Evolutionary conservation across 2,888 invertebrate genomes (phyloP).

Genomic region (Bhutanitis thaidina): DNA sequence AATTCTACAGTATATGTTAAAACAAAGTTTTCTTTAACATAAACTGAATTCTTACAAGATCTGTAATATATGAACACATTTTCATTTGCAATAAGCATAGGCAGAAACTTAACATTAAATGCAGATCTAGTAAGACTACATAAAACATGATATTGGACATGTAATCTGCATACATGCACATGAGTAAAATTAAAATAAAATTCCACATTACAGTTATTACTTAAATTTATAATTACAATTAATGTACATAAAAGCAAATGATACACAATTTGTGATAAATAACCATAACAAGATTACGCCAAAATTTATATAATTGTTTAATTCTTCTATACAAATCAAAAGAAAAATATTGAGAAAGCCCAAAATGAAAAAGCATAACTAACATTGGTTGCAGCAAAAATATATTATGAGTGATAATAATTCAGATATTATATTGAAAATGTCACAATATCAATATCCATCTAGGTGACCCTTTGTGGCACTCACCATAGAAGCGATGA

Average conservation of each 20-base stretch:
- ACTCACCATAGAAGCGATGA: slow-evolving; percentile 77
- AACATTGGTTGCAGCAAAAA: slow-evolving; percentile 61
- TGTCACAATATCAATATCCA: slow-evolving; percentile 5
- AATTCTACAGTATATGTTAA: no score
- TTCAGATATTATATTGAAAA: background rate
- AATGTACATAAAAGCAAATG: background rate
- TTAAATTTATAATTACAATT: background rate
- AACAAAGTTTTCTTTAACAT: no score
- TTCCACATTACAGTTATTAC: background rate
- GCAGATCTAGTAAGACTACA: no score
- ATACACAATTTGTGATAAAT: no score
- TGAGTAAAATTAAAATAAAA: background rate
- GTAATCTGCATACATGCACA: background rate
- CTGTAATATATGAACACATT: no score
- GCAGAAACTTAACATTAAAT: no score
- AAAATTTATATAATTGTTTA: no score
- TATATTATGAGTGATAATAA: slow-evolving; percentile 32
- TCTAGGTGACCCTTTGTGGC: slow-evolving; percentile 5
- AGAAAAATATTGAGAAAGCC: slow-evolving; percentile 19
- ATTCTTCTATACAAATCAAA: no score
- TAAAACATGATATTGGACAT: no score
- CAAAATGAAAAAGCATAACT: slow-evolving; percentile 45
- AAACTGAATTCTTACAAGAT: no score
- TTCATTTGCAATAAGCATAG: no score
- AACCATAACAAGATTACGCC: no score